These are phyloP conservation scores for Pica pica DNA, from an alignment of 2,113 vertebrate genomes.

Conservation along the genomic window DNA sequence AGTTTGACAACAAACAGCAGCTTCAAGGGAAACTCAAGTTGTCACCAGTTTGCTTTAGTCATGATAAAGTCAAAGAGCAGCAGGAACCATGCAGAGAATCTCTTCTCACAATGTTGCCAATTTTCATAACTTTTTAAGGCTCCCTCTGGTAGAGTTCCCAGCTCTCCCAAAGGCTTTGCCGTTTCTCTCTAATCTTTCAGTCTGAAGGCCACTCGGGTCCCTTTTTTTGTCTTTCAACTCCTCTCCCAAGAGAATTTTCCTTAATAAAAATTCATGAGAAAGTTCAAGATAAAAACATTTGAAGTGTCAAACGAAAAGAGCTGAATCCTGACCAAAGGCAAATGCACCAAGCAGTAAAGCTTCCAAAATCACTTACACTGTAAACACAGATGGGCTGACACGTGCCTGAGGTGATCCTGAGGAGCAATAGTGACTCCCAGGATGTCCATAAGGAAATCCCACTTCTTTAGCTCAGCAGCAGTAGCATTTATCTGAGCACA, in stretches of 20 bases:
- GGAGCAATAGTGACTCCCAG: neutral
- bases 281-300: neutral
- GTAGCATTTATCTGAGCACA: neutral
- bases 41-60: neutral
- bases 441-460: neutral
- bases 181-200: neutral
- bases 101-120: neutral
- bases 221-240: constrained; percentile 6
- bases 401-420: neutral
- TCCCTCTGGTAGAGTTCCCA: neutral
- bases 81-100: neutral
- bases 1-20: neutral
- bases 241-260: neutral
- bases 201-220: neutral
- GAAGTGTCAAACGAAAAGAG: neutral
- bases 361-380: neutral
- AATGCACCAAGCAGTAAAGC: neutral
- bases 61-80: neutral
- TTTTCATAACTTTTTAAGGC: neutral
- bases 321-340: constrained; percentile 22
- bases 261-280: constrained; percentile 40
- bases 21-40: neutral
- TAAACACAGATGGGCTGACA: neutral
- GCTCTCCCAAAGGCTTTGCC: neutral
- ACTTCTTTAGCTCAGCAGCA: neutral